Percentiles rank a stretch among this genome's conserved stretches.
phyloP scores from a whole-genome alignment of 2,113 vertebrate genomes.

The Channa maculata region DNA sequence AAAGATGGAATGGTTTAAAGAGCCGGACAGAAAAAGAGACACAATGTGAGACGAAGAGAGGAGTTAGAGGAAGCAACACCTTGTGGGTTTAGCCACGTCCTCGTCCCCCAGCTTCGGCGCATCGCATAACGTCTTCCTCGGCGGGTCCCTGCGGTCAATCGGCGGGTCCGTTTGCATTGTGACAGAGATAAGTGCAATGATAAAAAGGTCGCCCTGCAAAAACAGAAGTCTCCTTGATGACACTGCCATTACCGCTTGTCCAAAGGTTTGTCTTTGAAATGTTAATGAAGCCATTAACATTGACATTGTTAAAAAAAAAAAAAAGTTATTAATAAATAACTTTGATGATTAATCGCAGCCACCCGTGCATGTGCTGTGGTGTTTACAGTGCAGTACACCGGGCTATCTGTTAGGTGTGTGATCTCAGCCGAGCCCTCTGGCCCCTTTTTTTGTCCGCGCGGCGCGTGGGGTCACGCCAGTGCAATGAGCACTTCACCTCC shows the following conservation, averaged over 20 bases:
- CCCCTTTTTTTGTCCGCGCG: conserved; percentile 49
- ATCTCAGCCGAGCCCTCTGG: conserved; percentile 29
- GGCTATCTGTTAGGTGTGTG: conserved; percentile 19
- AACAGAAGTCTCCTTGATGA: conserved; percentile 51
- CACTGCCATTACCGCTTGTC: conserved; percentile 41
- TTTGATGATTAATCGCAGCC: conserved; percentile 23
- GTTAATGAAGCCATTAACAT: conserved; percentile 43
- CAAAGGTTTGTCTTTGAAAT: conserved; percentile 55
- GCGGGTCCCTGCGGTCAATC: conserved; percentile 60
- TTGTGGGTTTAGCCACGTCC: conserved; percentile 66
- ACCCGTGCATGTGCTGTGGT: conserved; percentile 2
- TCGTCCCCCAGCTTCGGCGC: conserved; percentile 57
- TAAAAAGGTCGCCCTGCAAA: conserved; percentile 50
- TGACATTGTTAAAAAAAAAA: no score
- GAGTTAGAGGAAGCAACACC: conserved; percentile 37
- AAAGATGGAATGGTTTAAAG: conserved; percentile 77
- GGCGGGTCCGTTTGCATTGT: conserved; percentile 52
- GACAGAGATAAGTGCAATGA: conserved; percentile 61
- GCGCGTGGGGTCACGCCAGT: conserved; percentile 58
- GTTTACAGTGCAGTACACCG: conserved; percentile 31
- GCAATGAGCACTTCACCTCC: conserved; percentile 60
- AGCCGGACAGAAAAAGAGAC: conserved; percentile 35
- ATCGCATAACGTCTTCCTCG: conserved; percentile 23
- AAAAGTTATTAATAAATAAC: conserved; percentile 46
- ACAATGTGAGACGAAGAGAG: conserved; percentile 3